These are phyloP conservation scores for Crenichthys baileyi DNA, from an alignment of 2,797 vertebrate genomes.

Conservation along the genomic window DNA sequence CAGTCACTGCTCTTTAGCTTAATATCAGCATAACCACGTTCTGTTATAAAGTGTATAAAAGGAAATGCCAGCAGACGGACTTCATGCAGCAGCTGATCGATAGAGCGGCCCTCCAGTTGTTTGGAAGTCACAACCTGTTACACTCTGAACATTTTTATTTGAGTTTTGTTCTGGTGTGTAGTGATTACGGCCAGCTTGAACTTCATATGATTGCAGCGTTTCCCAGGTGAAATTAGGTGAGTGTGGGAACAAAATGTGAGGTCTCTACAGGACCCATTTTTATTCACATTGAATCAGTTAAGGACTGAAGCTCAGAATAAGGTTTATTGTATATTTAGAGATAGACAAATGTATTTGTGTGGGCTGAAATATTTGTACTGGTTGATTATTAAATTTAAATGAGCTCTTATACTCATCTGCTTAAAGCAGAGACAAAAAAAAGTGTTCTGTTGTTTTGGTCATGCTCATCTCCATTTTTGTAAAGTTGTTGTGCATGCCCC, in stretches of 20 bases:
- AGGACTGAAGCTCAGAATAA: not conserved
- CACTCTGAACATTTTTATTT: not conserved
- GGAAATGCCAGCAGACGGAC: not conserved
- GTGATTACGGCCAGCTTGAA: not conserved
- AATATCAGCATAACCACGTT: not conserved
- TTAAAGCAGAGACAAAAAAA: not conserved
- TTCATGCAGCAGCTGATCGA: slow-evolving; percentile 5
- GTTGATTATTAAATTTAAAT: not conserved
- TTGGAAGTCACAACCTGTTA: slow-evolving; percentile 1
- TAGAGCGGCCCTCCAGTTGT: not conserved
- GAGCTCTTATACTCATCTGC: not conserved
- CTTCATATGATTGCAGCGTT: not conserved
- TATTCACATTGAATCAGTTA: not conserved
- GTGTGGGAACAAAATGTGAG: not conserved
- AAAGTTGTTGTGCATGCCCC: not conserved
- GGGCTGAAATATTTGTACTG: not conserved
- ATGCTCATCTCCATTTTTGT: not conserved
- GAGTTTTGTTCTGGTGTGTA: not conserved
- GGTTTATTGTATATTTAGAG: not conserved
- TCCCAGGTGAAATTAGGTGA: not conserved
- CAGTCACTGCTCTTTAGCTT: not conserved
- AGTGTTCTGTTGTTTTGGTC: not conserved
- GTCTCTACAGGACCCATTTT: not conserved
- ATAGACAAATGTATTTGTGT: not conserved
- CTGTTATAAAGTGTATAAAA: not conserved